Conservation (phyloP, 2,888 invertebrate species). For the Opisthograptis luteolata region DNA sequence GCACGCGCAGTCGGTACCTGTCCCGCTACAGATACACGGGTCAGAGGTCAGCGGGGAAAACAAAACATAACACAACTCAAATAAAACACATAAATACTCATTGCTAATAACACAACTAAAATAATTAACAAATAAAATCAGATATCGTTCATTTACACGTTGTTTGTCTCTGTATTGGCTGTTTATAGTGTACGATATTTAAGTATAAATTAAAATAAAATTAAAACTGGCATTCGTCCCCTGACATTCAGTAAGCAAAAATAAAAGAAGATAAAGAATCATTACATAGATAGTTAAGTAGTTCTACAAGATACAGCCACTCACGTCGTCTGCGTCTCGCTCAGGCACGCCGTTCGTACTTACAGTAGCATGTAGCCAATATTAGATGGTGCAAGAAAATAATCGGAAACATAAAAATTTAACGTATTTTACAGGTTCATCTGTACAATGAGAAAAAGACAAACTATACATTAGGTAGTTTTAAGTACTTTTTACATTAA, state of each 20-base stretch:
- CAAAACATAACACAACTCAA: slow-evolving; percentile 85
- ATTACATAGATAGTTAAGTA: slow-evolving; percentile 52
- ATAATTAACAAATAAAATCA: slow-evolving; percentile 68
- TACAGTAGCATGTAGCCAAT: slow-evolving; percentile 86
- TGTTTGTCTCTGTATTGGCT: slow-evolving; percentile 53
- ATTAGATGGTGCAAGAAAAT: slow-evolving; percentile 88
- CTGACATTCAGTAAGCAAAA: slow-evolving; percentile 78
- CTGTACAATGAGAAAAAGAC: slow-evolving; percentile 81
- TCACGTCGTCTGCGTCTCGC: slow-evolving; percentile 55
- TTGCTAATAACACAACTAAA: slow-evolving; percentile 76
- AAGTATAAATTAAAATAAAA: slow-evolving; percentile 45
- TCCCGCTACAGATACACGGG: slow-evolving; percentile 95
- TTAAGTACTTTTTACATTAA: slow-evolving; percentile 80
- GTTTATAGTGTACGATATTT: slow-evolving; percentile 49
- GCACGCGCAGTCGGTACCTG: slow-evolving; percentile 97
- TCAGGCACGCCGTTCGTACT: slow-evolving; percentile 57
- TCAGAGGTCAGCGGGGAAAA: slow-evolving; percentile 88
- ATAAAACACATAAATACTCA: slow-evolving; percentile 81
- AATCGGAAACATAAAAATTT: slow-evolving; percentile 87
- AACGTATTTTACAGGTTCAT: slow-evolving; percentile 79
- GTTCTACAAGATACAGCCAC: slow-evolving; percentile 57
- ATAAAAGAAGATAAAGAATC: slow-evolving; percentile 67
- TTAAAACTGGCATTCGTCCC: slow-evolving; percentile 61
- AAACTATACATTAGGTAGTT: slow-evolving; percentile 79
- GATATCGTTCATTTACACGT: slow-evolving; percentile 61